phyloP scores from a whole-genome alignment of 2,797 vertebrate species.

The Liasis olivaceus region DNA sequence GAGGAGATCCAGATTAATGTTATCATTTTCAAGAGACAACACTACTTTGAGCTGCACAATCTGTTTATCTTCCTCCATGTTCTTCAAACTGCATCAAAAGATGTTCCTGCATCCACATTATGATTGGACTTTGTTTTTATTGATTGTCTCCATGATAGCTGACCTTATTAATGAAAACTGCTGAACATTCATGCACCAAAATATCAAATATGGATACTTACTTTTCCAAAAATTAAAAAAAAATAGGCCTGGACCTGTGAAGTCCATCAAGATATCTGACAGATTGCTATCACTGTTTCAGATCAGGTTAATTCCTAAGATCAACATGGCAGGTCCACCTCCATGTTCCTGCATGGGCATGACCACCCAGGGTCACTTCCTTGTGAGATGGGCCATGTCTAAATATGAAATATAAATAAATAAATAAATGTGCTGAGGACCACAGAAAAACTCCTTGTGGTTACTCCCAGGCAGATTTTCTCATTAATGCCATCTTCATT shows the following conservation, averaged over 20 bases:
- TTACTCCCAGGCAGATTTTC: neutral
- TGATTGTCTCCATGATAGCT: neutral
- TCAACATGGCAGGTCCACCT: neutral
- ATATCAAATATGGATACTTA: slow-evolving; percentile 16
- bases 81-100: neutral
- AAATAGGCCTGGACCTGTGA: neutral
- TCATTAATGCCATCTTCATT: neutral
- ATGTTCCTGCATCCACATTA: neutral
- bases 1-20: neutral
- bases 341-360: neutral
- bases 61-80: neutral
- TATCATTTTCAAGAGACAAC: neutral
- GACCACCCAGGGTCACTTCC: no score
- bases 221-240: neutral
- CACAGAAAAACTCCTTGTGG: neutral
- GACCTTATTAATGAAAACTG: neutral
- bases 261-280: neutral
- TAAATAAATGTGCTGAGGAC: no score
- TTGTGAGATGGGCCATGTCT: no score
- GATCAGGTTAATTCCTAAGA: neutral
- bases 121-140: neutral
- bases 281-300: neutral
- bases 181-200: neutral
- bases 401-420: no score
- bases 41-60: neutral